Evolutionary conservation across 2,113 vertebrate species (phyloP).

Genomic region (Barbus barbus): DNA sequence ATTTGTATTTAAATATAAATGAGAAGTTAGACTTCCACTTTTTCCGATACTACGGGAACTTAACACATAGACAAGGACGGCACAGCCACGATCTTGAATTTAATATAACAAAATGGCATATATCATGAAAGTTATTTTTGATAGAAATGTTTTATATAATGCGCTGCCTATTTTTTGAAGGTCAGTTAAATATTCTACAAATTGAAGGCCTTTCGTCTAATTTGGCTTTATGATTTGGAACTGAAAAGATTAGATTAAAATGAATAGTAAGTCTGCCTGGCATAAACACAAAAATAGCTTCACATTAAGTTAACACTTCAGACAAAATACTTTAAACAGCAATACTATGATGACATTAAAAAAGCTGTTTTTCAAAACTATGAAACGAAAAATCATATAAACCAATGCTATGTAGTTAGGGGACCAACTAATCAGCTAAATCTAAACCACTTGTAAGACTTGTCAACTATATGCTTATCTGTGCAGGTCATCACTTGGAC

Average conservation of each 20-base stretch:
- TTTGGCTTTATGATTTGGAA: background rate
- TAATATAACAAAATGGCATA: background rate
- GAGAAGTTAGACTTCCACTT: conserved; percentile 42
- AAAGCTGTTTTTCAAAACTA: too few relatives aligned
- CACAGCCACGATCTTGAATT: background rate
- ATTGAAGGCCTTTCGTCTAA: background rate
- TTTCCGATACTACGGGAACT: background rate
- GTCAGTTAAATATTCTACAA: background rate
- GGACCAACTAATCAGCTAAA: too few relatives aligned
- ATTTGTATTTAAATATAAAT: conserved; percentile 65
- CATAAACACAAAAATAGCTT: background rate
- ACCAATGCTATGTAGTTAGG: too few relatives aligned
- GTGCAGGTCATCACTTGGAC: too few relatives aligned
- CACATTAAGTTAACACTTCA: background rate
- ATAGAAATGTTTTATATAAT: background rate
- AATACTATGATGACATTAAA: too few relatives aligned
- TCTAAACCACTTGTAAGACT: too few relatives aligned
- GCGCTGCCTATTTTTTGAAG: background rate
- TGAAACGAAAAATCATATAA: too few relatives aligned
- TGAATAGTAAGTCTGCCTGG: background rate
- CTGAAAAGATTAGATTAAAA: background rate
- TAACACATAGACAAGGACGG: background rate
- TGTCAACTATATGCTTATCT: too few relatives aligned
- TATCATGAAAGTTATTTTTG: background rate
- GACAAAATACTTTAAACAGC: background rate